Percentiles rank a stretch among this genome's conserved stretches.
phyloP scores from a whole-genome alignment of 1,140 invertebrate species.

The Bombus turneri region DNA sequence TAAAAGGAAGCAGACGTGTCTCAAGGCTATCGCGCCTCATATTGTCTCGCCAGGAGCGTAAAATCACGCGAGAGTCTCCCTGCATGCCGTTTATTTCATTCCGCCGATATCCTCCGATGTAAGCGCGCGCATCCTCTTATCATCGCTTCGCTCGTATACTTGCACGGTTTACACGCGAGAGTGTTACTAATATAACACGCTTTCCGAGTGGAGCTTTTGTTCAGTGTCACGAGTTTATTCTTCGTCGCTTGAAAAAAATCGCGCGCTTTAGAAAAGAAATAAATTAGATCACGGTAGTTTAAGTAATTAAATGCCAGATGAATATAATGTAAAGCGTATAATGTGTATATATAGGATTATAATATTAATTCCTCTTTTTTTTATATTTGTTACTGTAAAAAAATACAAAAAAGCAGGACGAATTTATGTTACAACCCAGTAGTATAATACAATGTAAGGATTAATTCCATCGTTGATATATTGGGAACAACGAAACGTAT shows the following conservation, averaged over 20 bases:
- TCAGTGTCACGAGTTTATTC: not conserved
- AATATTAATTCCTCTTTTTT: no score
- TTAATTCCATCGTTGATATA: no score
- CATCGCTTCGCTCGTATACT: not conserved
- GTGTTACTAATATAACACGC: not conserved
- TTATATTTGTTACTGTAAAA: no score
- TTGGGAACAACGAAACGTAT: not conserved
- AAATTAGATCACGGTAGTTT: no score
- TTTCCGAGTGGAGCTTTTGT: not conserved
- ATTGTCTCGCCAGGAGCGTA: slow-evolving; percentile 51
- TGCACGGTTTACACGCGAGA: not conserved
- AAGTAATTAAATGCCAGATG: no score
- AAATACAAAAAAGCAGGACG: no score
- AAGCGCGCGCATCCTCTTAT: not conserved
- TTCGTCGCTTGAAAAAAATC: no score
- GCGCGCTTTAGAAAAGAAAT: not conserved
- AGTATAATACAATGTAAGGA: no score
- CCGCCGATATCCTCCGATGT: not conserved
- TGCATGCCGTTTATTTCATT: slow-evolving; percentile 10
- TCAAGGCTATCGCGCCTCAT: slow-evolving; percentile 57
- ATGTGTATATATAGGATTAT: no score
- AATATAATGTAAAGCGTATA: no score
- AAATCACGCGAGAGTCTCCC: slow-evolving; percentile 22
- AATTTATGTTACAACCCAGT: no score
- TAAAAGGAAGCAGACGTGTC: slow-evolving; percentile 61